A percentile compares a stretch with the other conserved stretches of the same genome.
phyloP scores from a whole-genome alignment of 2,113 vertebrate genomes.

The Pterocles gutturalis region DNA sequence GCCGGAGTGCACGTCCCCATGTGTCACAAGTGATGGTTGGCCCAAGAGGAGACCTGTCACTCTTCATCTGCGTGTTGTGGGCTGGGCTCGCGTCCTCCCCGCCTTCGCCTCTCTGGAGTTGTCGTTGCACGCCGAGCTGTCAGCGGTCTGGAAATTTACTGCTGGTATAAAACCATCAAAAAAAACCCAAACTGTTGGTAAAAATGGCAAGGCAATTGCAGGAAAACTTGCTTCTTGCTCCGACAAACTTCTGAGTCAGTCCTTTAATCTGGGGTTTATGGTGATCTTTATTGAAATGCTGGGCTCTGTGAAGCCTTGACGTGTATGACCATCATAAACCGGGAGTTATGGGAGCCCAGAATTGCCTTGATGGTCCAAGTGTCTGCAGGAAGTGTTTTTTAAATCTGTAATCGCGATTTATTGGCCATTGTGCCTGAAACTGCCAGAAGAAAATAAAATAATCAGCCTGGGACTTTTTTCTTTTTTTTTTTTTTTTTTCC shows the following conservation, averaged over 20 bases:
- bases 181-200: neutral
- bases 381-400: conserved; percentile 65
- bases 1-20: neutral
- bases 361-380: conserved; percentile 59
- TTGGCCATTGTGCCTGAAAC: conserved; percentile 53
- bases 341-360: conserved; percentile 52
- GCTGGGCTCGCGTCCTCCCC: neutral
- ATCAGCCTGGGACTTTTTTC: neutral
- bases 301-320: conserved; percentile 22
- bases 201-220: neutral
- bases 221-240: conserved; percentile 16
- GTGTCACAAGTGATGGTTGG: neutral
- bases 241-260: conserved; percentile 49
- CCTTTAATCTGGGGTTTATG: conserved; percentile 64
- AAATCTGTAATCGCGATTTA: conserved; percentile 58
- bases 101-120: neutral
- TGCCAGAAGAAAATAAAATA: conserved; percentile 71
- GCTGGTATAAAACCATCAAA: conserved; percentile 38
- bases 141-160: neutral
- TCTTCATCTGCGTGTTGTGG: neutral
- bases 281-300: conserved; percentile 54
- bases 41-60: conserved; percentile 26
- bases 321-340: conserved; percentile 62
- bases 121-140: neutral
- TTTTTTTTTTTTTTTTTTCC: neutral